A percentile compares a stretch with the other conserved stretches of the same genome.
Evolutionary conservation across 2,113 vertebrate species (phyloP).

Genomic region (Dicrurus megarhynchus): DNA sequence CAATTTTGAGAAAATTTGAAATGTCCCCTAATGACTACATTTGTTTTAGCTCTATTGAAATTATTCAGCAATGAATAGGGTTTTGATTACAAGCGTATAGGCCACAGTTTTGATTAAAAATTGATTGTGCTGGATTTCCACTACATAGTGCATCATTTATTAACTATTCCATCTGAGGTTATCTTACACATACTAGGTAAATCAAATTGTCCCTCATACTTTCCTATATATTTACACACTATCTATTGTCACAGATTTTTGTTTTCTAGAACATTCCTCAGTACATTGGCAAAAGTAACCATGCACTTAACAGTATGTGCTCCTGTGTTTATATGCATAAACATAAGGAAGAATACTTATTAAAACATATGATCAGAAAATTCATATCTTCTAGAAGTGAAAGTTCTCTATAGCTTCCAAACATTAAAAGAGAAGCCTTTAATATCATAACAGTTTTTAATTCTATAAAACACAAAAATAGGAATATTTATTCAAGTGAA

Average conservation of each 20-base stretch:
- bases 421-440: neutral
- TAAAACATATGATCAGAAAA: neutral
- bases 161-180: neutral
- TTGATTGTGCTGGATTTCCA: neutral
- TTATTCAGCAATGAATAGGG: neutral
- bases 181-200: neutral
- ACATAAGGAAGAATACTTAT: neutral
- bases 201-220: neutral
- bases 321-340: neutral
- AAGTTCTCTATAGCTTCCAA: neutral
- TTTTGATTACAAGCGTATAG: conserved; percentile 20
- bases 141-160: neutral
- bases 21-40: conserved; percentile 2
- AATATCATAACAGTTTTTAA: neutral
- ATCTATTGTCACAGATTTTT: neutral
- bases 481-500: neutral
- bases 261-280: neutral
- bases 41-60: conserved; percentile 19
- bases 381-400: neutral
- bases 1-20: conserved; percentile 6
- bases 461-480: neutral
- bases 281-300: neutral
- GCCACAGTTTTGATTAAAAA: conserved; percentile 14
- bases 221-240: neutral
- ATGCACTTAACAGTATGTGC: neutral